phyloP scores from a whole-genome alignment of 2,797 vertebrate species.

The Amblyraja radiata region DNA sequence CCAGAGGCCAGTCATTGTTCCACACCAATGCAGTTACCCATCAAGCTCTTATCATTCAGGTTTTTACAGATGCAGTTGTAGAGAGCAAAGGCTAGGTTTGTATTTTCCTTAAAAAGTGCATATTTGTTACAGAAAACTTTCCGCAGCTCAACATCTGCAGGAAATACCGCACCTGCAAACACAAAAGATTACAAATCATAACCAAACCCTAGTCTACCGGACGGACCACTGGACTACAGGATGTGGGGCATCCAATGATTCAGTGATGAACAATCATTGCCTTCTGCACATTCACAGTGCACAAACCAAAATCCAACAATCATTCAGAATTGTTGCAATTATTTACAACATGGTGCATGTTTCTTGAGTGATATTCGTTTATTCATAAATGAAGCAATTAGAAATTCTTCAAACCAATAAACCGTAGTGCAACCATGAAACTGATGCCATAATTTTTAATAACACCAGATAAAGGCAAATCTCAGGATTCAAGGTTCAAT shows the following conservation, averaged over 20 bases:
- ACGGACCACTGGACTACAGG: background rate
- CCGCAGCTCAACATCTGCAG: conserved; percentile 14
- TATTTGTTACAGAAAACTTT: background rate
- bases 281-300: background rate
- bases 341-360: background rate
- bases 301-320: background rate
- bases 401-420: conserved; percentile 2
- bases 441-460: background rate
- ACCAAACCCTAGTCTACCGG: background rate
- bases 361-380: background rate
- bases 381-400: too few relatives aligned
- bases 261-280: background rate
- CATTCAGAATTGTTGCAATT: background rate
- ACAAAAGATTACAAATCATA: background rate
- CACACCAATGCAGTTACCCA: background rate
- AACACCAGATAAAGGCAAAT: background rate
- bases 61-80: background rate
- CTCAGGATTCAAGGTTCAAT: background rate
- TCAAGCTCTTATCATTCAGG: background rate
- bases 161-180: background rate
- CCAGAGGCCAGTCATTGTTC: background rate
- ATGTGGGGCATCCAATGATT: background rate
- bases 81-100: background rate
- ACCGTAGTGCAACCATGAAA: background rate
- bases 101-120: background rate